Evolutionary conservation across 2,888 invertebrate genomes (phyloP), one percentile per base, ranked within the genome.

Genomic region (Tinea semifulvella): DNA sequence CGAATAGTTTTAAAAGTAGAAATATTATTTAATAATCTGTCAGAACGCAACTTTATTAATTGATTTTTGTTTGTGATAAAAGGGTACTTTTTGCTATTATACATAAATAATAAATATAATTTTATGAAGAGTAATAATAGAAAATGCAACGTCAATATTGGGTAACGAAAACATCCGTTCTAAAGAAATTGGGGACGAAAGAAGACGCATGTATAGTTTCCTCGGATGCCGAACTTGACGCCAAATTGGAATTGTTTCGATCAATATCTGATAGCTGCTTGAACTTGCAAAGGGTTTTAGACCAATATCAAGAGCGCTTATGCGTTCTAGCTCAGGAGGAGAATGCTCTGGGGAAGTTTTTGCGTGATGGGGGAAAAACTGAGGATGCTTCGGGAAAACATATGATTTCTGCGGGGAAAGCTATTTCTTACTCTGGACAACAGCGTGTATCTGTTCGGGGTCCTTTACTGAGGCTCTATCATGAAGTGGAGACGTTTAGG

Each of bases 161-260:
- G 98, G 92, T 98, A 46, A 98, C 98, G 5, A 98, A 98, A 68
- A 98, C 98, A 74, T 90, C 93, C 47, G 91, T 98, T 38, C 87
- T 94, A 53, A 86, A 94, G 60, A 97, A 95, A 79, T 82, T 98
- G 42, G 97, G 97, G 22, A 92, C 93, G 56, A 98, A 98, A 80
- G 98, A 99, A 79, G 99, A 99, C 68, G 96, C 96, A 54, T 95
- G 95, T 77, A 89, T 99, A 52, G 90, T 97, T 17, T 90, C 98
- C 10, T 97, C 97, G 0, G 99, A 99, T 75, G 92, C 96, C 1
- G 95, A 97, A 63, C 83, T 99, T 20, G 99, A 99, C 77, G 91
- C 98, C 3, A 99, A 99, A 82, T 84, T 98, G 52, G 96, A 96
- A 71, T 77, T 96, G 52, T 95, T 94, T 75, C 89, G 90, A 69